These are phyloP conservation scores for Ceyx cyanopectus DNA, from an alignment of 2,113 vertebrate species.

Conservation along the genomic window DNA sequence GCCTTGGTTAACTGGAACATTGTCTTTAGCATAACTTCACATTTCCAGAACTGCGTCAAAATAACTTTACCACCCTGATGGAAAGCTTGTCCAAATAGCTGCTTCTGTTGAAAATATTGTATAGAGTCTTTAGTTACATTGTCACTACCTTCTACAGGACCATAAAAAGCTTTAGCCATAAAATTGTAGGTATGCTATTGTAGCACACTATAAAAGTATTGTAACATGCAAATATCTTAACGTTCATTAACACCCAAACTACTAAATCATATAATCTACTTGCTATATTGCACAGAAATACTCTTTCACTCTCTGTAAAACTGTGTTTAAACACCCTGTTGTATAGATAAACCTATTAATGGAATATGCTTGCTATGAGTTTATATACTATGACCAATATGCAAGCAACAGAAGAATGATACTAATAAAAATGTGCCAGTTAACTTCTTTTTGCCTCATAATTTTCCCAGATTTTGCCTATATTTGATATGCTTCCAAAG, in stretches of 20 bases:
- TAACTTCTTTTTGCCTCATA: not conserved
- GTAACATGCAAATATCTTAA: slow-evolving; percentile 18
- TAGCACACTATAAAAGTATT: slow-evolving; percentile 32
- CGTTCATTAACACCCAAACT: slow-evolving; percentile 16
- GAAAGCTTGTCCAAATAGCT: not conserved
- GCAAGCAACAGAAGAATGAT: not conserved
- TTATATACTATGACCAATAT: not conserved
- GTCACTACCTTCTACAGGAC: not conserved
- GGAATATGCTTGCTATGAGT: not conserved
- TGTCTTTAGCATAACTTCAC: not conserved
- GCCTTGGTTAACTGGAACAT: not conserved
- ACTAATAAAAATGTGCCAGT: not conserved
- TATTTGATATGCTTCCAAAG: not conserved
- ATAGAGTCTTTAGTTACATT: not conserved
- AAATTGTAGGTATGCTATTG: not conserved
- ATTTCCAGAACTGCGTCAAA: not conserved
- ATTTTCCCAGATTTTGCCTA: not conserved
- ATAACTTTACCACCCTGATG: not conserved
- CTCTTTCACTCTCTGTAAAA: not conserved
- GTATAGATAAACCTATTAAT: not conserved
- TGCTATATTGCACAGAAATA: slow-evolving; percentile 53
- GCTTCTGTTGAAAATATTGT: not conserved
- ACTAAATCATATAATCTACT: slow-evolving; percentile 22
- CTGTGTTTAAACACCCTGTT: not conserved
- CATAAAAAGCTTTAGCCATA: not conserved